phyloP scores from a whole-genome alignment of 2,888 invertebrate species.

The Andrena fulva region DNA sequence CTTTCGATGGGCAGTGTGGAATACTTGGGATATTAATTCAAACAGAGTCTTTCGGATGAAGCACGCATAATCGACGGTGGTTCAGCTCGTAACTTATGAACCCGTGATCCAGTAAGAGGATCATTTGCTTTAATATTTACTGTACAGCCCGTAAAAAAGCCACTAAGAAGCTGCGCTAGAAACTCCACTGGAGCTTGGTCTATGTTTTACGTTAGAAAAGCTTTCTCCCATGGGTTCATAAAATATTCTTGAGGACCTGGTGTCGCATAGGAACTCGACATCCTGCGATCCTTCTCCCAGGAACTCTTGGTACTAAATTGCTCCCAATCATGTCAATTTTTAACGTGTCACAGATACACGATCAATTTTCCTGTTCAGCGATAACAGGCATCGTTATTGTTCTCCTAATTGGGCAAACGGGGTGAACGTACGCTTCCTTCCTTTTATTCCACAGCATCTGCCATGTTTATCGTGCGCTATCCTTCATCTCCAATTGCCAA shows the following conservation, averaged over 20 bases:
- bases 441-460: neutral
- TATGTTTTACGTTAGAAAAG: conserved; percentile 1
- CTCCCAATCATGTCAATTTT: no score
- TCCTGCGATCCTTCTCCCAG: no score
- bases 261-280: neutral
- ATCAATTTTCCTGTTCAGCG: neutral
- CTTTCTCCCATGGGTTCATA: neutral
- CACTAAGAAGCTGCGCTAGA: conserved; percentile 38
- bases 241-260: conserved; percentile 28
- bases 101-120: conserved; percentile 50
- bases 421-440: neutral
- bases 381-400: neutral
- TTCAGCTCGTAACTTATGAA: conserved; percentile 47
- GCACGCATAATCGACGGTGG: conserved; percentile 26
- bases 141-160: conserved; percentile 24
- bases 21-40: conserved; percentile 33
- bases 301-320: no score
- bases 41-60: conserved; percentile 7
- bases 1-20: neutral
- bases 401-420: neutral
- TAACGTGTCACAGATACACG: no score
- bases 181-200: conserved; percentile 5
- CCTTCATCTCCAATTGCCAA: neutral
- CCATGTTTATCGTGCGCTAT: neutral
- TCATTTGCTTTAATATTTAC: conserved; percentile 57